Evolutionary conservation across 1,140 invertebrate species (phyloP), one percentile per base, ranked within the genome.

Genomic region (Leptinotarsa texana): DNA sequence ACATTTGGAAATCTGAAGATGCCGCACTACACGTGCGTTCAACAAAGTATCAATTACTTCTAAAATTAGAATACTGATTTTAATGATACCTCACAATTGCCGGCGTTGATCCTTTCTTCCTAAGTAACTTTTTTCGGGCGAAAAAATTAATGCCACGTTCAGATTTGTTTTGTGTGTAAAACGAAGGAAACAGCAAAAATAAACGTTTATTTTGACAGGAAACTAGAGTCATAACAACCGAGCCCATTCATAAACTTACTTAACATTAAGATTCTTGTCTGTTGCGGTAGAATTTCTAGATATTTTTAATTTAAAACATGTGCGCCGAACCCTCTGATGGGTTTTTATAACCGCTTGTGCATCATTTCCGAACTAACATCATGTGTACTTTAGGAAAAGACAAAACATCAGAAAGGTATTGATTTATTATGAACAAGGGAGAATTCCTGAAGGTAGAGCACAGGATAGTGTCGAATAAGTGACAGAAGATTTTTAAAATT

Each of bases 291-390:
- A 63, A 70, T 63, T 74, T 74, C 22, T 61, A 51, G 74, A 62
- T 74, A 74, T 74, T 74, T 74, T 68, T 74, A 74, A 74, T 70
- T 74, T 69, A 33, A 69, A 70, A 75, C 74, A 71, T 63, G 66
- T 75, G 65, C 27, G 74, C 51, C 49, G 69, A 42, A 48, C 27
- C 71, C 72, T 72, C 72, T 70, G 63, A 75, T 75, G 67, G 33
- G 48, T 71, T 75, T 72, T 75, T 13, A 57, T 42, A 42, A 42
- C 33, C 11, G 33, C 1, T 42, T 42, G 33, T 0, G 33, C 33
- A 42, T 42, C 8, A 42, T 42, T 42, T 0, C 11, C 33, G 33
- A 42, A 42, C 33, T 42, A 42, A 42, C 33, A 42, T 42, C 33
- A 42, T 42, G 33, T 42, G 33, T 42, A 42, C 33, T 42, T 42